Percentiles rank a stretch among this genome's conserved stretches.
Conservation (phyloP, 2,113 vertebrate genomes). For the Antechinus stuartii region DNA sequence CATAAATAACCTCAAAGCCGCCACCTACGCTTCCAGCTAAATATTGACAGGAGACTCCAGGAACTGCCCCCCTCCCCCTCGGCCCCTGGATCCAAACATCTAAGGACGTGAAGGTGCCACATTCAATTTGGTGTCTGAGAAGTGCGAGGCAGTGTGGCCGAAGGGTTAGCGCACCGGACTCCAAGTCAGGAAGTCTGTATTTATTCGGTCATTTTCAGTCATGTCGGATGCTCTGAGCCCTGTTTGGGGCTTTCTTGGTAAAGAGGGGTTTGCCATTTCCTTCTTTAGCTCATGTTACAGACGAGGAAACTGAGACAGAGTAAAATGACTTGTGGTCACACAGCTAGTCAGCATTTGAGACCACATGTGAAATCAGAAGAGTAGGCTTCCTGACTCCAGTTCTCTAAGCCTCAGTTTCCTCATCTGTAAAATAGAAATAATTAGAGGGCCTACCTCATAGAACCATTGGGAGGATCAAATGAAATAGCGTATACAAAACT, state of each 20-base stretch:
- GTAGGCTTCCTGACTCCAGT: neutral
- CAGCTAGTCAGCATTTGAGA: neutral
- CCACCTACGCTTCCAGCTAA: constrained; percentile 67
- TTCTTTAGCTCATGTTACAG: neutral
- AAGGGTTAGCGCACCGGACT: neutral
- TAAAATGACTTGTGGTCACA: neutral
- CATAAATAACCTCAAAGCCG: constrained; percentile 60
- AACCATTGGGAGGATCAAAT: neutral
- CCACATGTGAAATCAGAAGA: neutral
- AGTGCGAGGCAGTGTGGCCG: neutral
- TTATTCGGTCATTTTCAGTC: neutral
- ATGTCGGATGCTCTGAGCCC: neutral
- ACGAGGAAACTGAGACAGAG: neutral
- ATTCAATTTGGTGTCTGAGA: constrained; percentile 48
- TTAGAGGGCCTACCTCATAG: neutral
- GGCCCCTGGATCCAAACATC: constrained; percentile 16
- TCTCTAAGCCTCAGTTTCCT: neutral
- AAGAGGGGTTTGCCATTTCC: neutral
- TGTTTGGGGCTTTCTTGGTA: neutral
- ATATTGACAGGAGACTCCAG: constrained; percentile 58
- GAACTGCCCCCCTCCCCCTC: constrained; percentile 15
- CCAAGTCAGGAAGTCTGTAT: neutral
- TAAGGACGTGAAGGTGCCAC: constrained; percentile 33
- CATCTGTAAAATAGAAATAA: neutral
- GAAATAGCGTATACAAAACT: neutral